Evolutionary conservation across 2,797 vertebrate species (phyloP).

Genomic region (Anisognathus igniventris): DNA sequence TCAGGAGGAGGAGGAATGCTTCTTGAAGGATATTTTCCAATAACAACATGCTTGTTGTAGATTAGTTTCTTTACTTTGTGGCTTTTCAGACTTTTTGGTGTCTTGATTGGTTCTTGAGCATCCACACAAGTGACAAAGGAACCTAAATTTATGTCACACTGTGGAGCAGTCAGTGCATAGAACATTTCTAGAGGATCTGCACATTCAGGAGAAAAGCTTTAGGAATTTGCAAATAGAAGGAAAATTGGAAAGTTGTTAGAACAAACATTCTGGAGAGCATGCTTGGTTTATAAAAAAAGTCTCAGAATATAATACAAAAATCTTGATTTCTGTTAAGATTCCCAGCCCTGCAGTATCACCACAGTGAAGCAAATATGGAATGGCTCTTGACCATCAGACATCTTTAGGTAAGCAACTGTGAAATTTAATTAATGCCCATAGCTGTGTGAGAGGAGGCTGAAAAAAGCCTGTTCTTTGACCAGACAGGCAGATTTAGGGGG

Average conservation of each 20-base stretch:
- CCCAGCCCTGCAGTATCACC: not conserved
- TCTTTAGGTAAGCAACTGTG: not conserved
- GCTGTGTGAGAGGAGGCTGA: not conserved
- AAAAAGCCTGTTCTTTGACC: not conserved
- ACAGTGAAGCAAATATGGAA: not conserved
- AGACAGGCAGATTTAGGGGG: not conserved
- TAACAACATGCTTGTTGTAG: not conserved
- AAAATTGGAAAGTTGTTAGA: not conserved
- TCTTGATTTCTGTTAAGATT: not conserved
- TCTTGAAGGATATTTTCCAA: slow-evolving; percentile 14
- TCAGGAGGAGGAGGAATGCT: not conserved
- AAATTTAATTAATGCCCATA: not conserved
- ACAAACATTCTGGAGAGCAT: not conserved
- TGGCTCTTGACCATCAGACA: not conserved
- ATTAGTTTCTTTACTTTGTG: not conserved
- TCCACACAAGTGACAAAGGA: not conserved
- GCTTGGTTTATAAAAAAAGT: not conserved
- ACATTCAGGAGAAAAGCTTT: not conserved
- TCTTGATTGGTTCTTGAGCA: not conserved
- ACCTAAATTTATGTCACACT: not conserved
- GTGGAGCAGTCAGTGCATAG: not conserved
- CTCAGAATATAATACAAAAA: not conserved
- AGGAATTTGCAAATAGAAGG: not conserved
- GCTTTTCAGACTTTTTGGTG: not conserved
- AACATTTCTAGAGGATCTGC: not conserved